Conservation (phyloP, 2,888 invertebrate genomes). For the Dichetophora obliterata region DNA sequence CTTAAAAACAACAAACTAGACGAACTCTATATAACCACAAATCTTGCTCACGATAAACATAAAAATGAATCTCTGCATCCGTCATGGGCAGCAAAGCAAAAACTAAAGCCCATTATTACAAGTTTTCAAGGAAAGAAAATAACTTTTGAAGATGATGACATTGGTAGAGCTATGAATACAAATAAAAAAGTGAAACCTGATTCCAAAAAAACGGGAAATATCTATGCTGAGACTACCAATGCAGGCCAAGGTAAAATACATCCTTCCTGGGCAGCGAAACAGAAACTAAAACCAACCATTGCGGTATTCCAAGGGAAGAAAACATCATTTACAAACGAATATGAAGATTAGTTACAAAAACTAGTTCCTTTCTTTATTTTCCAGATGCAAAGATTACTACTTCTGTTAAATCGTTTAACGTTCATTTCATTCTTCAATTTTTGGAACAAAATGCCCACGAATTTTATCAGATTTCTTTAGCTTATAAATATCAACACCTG, state of each 20-base stretch:
- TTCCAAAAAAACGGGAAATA: conserved; percentile 6
- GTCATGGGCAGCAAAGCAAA: conserved; percentile 66
- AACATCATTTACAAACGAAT: conserved; percentile 62
- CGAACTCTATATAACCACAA: not conserved
- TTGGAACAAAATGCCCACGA: conserved; percentile 75
- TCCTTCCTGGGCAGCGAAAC: conserved; percentile 69
- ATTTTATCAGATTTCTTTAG: conserved; percentile 73
- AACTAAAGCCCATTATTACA: conserved; percentile 58
- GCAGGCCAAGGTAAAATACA: conserved; percentile 53
- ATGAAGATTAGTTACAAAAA: conserved; percentile 39
- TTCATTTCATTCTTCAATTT: conserved; percentile 55
- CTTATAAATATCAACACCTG: conserved; percentile 81
- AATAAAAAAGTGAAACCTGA: not conserved
- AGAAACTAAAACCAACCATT: conserved; percentile 64
- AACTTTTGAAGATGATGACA: conserved; percentile 59
- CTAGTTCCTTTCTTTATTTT: conserved; percentile 26
- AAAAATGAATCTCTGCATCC: conserved; percentile 57
- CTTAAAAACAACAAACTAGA: not conserved
- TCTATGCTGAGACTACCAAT: not conserved
- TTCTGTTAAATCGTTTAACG: conserved; percentile 43
- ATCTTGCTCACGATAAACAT: not conserved
- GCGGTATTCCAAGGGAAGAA: conserved; percentile 65
- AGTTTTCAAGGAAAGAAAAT: conserved; percentile 64
- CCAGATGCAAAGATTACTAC: conserved; percentile 27
- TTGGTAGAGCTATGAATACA: not conserved